Base-by-base conservation (phyloP, 1,140 invertebrate genomes). In the Potamilus streckersoni region DNA sequence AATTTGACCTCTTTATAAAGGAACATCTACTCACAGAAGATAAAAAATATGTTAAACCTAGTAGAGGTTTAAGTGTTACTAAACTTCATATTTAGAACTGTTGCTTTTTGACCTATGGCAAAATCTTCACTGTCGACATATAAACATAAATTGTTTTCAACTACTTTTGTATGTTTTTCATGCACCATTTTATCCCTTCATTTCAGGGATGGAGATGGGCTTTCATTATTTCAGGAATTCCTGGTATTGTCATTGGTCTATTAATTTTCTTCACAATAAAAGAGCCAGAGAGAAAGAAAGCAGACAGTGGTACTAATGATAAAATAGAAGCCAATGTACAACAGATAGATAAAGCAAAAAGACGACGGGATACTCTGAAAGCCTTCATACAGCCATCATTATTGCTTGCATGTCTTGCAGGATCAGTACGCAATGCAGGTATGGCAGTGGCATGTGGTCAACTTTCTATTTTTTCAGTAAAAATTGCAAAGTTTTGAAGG, bases 371-470 rank as follows among this genome's bases (percentile, higher is more conserved):
- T 71, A 80, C 84, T 11, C 38, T 88, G 5, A 80, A 80, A 58
- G 95, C 55, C 91, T 96, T 90, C 72, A 86, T 93, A 0, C 94
- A 94, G 82, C 95, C 95, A 1, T 92, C 95, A 55, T 92, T 97
- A 71, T 91, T 97, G 14, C 91, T 96, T 80, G 91, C 97, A 31
- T 95, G 94, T 85, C 84, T 97, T 4, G 96, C 95, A 56, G 96
- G 96, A 17, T 96, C 95, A 65, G 94, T 97, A 73, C 93, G 96
- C 84, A 96, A 97, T 91, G 95, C 95, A 82, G 95, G 94, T 95
- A 89, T 91, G 89, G 90, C 8, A 49, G 38, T 49, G 38, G 38
- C 38, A 49, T 49, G 38, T 49, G 27, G 27, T 31, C 27, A 31
- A 31, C 27, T 31, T 31, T 31, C 27, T 31, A 3, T 31, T 31